Evolutionary conservation across 2,888 invertebrate genomes (phyloP).

Genomic region (Seira sanloemensis): DNA sequence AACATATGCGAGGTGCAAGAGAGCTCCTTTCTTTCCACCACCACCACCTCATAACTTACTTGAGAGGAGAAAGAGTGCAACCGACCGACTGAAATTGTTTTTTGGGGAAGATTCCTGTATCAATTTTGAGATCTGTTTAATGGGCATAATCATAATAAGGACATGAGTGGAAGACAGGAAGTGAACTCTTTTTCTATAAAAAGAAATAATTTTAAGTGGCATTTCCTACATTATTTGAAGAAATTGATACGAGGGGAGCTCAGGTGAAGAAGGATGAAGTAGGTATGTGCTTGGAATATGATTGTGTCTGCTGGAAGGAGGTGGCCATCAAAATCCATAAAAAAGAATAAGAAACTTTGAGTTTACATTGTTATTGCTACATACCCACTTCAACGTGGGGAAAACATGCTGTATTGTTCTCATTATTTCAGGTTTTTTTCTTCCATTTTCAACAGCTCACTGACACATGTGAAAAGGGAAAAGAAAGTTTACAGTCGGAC

Average conservation of each 20-base stretch:
- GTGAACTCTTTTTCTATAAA: slow-evolving; percentile 20
- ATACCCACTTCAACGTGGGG: neutral
- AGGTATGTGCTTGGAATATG: neutral
- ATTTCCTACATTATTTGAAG: neutral
- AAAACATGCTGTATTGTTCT: neutral
- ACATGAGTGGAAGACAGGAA: slow-evolving; percentile 38
- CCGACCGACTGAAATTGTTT: too few relatives aligned
- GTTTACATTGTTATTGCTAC: neutral
- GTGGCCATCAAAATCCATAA: too few relatives aligned
- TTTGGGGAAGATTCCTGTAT: slow-evolving; percentile 34
- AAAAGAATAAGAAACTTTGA: neutral
- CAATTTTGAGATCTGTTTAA: slow-evolving; percentile 41
- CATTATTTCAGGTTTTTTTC: slow-evolving; percentile 37
- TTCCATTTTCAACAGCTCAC: slow-evolving; percentile 45
- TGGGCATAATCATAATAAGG: slow-evolving; percentile 46
- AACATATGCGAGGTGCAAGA: slow-evolving; percentile 50
- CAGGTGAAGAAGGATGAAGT: neutral
- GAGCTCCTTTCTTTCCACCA: slow-evolving; percentile 38
- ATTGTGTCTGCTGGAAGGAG: neutral
- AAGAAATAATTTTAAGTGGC: neutral
- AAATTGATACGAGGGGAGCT: neutral
- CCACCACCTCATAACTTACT: slow-evolving; percentile 43
- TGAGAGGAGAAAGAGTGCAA: slow-evolving; percentile 1
- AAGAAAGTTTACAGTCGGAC: neutral
- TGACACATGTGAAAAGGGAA: slow-evolving; percentile 42